These are phyloP conservation scores for Limanda limanda DNA, from an alignment of 2,113 vertebrate species.

Conservation along the genomic window DNA sequence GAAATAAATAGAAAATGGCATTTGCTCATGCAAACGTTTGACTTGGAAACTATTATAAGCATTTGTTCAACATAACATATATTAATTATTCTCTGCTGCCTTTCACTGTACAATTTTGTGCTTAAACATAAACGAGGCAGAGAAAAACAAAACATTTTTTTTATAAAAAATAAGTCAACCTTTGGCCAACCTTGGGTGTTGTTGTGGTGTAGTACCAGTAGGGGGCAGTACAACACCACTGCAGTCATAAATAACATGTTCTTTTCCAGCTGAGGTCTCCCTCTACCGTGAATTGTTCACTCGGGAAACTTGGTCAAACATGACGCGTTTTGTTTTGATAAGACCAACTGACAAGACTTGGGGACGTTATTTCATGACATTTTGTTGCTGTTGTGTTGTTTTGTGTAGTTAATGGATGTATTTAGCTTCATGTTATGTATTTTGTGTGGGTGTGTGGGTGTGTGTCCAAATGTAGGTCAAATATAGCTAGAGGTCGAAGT, in stretches of 20 bases:
- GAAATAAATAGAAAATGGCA: too few relatives aligned
- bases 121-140: too few relatives aligned
- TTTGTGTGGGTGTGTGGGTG: neutral
- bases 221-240: conserved; percentile 15
- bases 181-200: neutral
- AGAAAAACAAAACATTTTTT: neutral
- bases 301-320: conserved; percentile 52
- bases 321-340: conserved; percentile 46
- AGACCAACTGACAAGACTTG: neutral
- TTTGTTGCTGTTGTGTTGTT: neutral
- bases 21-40: too few relatives aligned
- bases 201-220: neutral
- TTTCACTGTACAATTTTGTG: too few relatives aligned
- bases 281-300: neutral
- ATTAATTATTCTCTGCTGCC: too few relatives aligned
- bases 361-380: too few relatives aligned
- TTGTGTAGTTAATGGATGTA: neutral
- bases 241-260: neutral
- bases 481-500: neutral
- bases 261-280: conserved; percentile 12
- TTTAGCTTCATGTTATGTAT: neutral
- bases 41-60: too few relatives aligned
- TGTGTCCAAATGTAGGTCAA: neutral
- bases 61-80: too few relatives aligned
- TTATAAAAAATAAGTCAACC: neutral